Percentiles rank a stretch among this genome's conserved stretches.
These are phyloP conservation scores for Globodera rostochiensis DNA, from an alignment of 1,140 invertebrate genomes.

Conservation along the genomic window DNA sequence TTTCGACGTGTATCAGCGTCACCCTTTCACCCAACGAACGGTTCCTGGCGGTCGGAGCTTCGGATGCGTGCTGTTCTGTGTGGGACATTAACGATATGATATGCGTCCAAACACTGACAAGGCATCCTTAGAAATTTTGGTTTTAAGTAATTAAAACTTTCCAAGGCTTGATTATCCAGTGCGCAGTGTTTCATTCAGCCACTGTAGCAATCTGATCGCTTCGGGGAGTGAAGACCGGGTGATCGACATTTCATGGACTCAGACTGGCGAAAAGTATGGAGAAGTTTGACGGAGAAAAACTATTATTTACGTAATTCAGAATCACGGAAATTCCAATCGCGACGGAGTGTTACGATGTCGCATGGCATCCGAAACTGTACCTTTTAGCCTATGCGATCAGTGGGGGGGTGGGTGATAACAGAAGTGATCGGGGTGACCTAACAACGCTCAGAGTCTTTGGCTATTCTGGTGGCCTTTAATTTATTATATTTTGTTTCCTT, in stretches of 20 bases:
- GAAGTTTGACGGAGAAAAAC: background rate
- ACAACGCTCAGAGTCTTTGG: constrained; percentile 40
- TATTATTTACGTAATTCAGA: constrained; percentile 21
- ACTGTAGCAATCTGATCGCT: constrained; percentile 49
- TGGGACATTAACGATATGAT: constrained; percentile 51
- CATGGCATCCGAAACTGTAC: constrained; percentile 38
- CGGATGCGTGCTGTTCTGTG: constrained; percentile 46
- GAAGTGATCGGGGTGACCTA: constrained; percentile 32
- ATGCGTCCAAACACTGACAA: constrained; percentile 42
- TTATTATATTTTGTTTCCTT: too few species aligned
- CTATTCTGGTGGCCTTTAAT: constrained; percentile 23
- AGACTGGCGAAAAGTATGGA: constrained; percentile 40
- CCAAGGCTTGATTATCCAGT: constrained; percentile 47
- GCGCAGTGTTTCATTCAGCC: constrained; percentile 48
- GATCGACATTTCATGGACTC: constrained; percentile 52
- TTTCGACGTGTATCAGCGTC: constrained; percentile 49
- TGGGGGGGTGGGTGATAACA: constrained; percentile 27
- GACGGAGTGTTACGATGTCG: constrained; percentile 42
- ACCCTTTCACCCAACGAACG: constrained; percentile 43
- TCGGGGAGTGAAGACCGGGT: constrained; percentile 41
- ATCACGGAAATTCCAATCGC: constrained; percentile 39
- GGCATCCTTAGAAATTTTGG: constrained; percentile 4
- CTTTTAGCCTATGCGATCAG: constrained; percentile 42
- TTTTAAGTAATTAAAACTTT: background rate
- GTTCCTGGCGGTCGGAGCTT: constrained; percentile 40